phyloP scores from a whole-genome alignment of 2,888 invertebrate species.

The Drosophila putrida region DNA sequence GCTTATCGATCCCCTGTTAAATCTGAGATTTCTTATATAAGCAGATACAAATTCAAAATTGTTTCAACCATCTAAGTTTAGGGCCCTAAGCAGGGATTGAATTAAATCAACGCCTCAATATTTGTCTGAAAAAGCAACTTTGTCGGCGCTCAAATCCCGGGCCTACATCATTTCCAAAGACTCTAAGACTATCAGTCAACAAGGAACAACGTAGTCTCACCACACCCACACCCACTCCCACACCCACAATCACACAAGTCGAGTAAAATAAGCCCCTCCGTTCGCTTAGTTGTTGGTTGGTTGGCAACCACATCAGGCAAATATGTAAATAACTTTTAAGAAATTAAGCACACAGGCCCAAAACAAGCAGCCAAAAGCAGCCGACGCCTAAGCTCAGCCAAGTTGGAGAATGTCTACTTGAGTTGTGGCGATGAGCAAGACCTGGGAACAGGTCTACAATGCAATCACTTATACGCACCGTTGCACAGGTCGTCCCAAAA shows the following conservation, averaged over 20 bases:
- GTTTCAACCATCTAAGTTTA: background rate
- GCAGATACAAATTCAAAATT: conserved; percentile 9
- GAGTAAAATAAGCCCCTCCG: conserved; percentile 50
- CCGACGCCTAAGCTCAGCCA: conserved; percentile 28
- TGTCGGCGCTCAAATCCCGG: conserved; percentile 27
- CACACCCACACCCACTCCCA: conserved; percentile 21
- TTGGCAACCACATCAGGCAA: conserved; percentile 69
- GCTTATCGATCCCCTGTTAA: conserved; percentile 6
- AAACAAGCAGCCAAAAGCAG: conserved; percentile 35
- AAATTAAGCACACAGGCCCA: conserved; percentile 70
- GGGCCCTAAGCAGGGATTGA: background rate
- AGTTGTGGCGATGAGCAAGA: conserved; percentile 23
- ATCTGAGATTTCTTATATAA: background rate
- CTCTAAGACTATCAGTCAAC: conserved; percentile 44
- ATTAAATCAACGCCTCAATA: conserved; percentile 32
- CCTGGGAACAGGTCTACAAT: conserved; percentile 52
- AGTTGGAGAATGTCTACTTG: conserved; percentile 14
- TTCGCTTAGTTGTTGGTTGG: conserved; percentile 65
- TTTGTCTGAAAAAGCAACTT: conserved; percentile 31
- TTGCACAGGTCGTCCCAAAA: conserved; percentile 63
- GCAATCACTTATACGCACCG: conserved; percentile 76
- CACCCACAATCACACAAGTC: conserved; percentile 15
- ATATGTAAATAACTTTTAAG: conserved; percentile 80
- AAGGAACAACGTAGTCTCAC: conserved; percentile 7
- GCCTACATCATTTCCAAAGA: conserved; percentile 25